These are phyloP conservation scores for Drosophila anomalata DNA, from an alignment of 2,888 invertebrate genomes.

Conservation along the genomic window DNA sequence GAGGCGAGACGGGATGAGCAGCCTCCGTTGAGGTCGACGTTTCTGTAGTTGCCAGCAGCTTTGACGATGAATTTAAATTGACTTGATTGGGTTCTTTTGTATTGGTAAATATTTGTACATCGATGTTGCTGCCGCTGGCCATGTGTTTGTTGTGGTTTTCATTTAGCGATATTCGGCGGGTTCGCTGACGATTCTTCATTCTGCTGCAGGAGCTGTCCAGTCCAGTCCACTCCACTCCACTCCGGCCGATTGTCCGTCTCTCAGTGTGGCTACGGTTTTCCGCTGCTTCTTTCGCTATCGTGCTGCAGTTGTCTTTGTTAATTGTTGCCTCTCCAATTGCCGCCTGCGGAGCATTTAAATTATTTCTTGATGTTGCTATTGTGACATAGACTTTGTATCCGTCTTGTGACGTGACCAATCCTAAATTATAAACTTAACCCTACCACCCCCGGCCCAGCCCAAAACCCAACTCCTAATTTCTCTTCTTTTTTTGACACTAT, in stretches of 20 bases:
- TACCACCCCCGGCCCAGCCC: too few relatives aligned
- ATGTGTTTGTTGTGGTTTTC: slow-evolving; percentile 48
- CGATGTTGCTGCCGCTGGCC: slow-evolving; percentile 51
- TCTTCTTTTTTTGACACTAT: slow-evolving; percentile 5
- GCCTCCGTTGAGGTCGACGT: slow-evolving; percentile 60
- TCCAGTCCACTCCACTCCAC: too few relatives aligned
- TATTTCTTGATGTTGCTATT: slow-evolving; percentile 58
- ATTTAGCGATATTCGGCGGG: slow-evolving; percentile 59
- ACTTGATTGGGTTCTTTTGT: slow-evolving; percentile 77
- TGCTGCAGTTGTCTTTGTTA: slow-evolving; percentile 53
- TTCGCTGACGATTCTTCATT: slow-evolving; percentile 57
- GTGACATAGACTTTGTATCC: slow-evolving; percentile 58
- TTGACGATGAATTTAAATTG: slow-evolving; percentile 75
- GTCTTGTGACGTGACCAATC: slow-evolving; percentile 36
- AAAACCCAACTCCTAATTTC: slow-evolving; percentile 11
- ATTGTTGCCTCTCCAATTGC: slow-evolving; percentile 65
- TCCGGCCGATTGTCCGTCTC: neutral
- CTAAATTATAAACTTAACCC: slow-evolving; percentile 7
- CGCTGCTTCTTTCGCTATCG: slow-evolving; percentile 11
- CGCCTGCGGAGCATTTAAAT: slow-evolving; percentile 64
- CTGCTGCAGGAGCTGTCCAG: slow-evolving; percentile 55
- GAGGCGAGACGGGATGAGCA: slow-evolving; percentile 45
- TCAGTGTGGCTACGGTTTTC: slow-evolving; percentile 19
- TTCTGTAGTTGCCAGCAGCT: slow-evolving; percentile 40
- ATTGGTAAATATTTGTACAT: slow-evolving; percentile 78